Evolutionary conservation across 2,113 vertebrate species (phyloP).

Genomic region (Antechinus stuartii): DNA sequence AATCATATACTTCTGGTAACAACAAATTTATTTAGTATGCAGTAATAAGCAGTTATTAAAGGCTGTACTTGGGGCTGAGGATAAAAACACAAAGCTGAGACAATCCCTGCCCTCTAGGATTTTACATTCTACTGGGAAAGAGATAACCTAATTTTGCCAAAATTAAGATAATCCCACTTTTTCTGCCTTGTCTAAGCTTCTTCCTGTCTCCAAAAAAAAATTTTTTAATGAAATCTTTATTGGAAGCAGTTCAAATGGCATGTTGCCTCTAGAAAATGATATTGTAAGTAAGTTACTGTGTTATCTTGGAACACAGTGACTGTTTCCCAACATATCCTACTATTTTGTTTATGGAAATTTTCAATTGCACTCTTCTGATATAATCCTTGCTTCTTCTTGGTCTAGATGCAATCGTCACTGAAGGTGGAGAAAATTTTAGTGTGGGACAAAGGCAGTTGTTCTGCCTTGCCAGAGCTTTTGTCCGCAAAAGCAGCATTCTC

Average conservation of each 20-base stretch:
- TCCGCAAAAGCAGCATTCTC: constrained; percentile 97
- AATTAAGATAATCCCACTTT: neutral
- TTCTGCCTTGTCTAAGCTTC: neutral
- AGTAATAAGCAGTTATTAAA: neutral
- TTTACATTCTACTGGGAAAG: neutral
- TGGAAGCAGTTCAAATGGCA: neutral
- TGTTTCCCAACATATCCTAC: neutral
- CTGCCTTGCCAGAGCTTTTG: constrained; percentile 96
- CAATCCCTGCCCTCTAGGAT: neutral
- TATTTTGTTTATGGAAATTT: neutral
- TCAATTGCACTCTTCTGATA: neutral
- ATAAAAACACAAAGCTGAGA: neutral
- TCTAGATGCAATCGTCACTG: constrained; percentile 93
- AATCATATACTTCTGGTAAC: neutral
- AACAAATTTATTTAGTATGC: neutral
- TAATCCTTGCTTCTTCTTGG: neutral
- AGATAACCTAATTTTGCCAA: neutral
- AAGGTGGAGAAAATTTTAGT: constrained; percentile 98
- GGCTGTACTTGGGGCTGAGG: neutral
- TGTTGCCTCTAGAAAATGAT: neutral
- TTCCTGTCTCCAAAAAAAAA: neutral
- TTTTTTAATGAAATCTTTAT: neutral
- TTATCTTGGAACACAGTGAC: neutral
- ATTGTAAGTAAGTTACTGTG: neutral
- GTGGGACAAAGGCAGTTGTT: constrained; percentile 98